These are phyloP conservation scores for Tinea pellionella DNA, from an alignment of 2,888 invertebrate genomes.

Conservation along the genomic window DNA sequence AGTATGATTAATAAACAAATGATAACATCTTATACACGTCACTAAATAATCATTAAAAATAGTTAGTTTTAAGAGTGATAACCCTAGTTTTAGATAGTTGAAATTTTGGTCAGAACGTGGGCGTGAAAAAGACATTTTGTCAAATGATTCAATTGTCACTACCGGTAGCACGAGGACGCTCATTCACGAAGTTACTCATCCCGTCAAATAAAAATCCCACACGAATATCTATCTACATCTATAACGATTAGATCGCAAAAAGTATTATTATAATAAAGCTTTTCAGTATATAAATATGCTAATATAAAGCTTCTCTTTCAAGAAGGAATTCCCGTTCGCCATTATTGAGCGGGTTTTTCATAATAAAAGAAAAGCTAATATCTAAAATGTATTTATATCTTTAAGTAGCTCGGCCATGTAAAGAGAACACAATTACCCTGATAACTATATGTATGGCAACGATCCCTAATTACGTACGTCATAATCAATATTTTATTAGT, in stretches of 20 bases:
- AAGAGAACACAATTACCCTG: not conserved
- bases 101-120: not conserved
- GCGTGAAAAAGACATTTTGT: not conserved
- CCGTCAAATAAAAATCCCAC: not conserved
- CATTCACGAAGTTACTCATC: not conserved
- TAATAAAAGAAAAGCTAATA: too few species aligned
- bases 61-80: not conserved
- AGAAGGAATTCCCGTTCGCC: too few species aligned
- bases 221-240: too few species aligned
- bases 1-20: too few species aligned
- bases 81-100: not conserved
- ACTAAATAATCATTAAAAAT: too few species aligned
- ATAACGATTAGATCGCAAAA: too few species aligned
- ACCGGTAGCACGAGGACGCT: not conserved
- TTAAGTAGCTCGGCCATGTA: not conserved
- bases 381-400: too few species aligned
- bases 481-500: not conserved
- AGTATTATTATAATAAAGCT: too few species aligned
- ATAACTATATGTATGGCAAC: not conserved
- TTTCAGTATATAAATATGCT: too few species aligned
- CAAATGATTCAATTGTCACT: constrained; percentile 7
- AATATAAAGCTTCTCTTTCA: too few species aligned
- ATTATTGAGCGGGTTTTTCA: too few species aligned
- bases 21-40: too few species aligned
- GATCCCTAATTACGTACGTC: not conserved